Evolutionary conservation across 2,113 vertebrate genomes (phyloP), one percentile per base, ranked within the genome.

Genomic region (Gobio gobio): DNA sequence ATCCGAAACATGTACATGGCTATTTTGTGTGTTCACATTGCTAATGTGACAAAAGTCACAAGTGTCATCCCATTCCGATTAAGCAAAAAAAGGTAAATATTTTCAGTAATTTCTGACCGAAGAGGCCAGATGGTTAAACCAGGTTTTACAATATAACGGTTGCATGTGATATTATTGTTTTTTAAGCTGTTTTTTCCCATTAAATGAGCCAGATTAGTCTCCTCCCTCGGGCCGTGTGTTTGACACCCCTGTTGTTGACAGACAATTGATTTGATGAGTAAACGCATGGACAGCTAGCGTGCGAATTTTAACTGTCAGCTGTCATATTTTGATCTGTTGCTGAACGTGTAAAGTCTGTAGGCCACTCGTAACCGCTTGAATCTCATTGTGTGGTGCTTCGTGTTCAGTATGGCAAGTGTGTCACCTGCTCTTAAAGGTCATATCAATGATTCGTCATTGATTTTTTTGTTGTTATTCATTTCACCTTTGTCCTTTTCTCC

Each of bases 401-500:
- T 58, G 18, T 77, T 77, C 49, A 77, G 75, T 26, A 7, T 13
- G n/a, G 43, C 72, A 0, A 6, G 10, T n/a, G 29, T 78, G 75
- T 58, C 51, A 78, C 51, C 29, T n/a, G 18, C 18, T 63, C 36
- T 63, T 18, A 61, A 79, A 79, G 40, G 75, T 47, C 13, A 26
- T 5, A 45, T 49, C 12, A 51, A 33, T 63, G 59, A 51, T 81
- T 78, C 33, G 20, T 54, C 58, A 51, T n/a, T 29, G 61, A 78
- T 66, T 75, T 45, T 82, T 51, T 85, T 5, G 4, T 40, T 40
- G 33, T 85, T 12, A 90, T 58, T 85, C 4, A 85, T 85, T 16
- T 54, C 33, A 70, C 88, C 56, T 66, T 51, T 56, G 76, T 85
- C 85, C 87, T 88, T 86, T 89, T 79, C 83, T 0, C 88, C 86